These are phyloP conservation scores for Carassius gibelio DNA, from an alignment of 2,113 vertebrate species.

Conservation along the genomic window DNA sequence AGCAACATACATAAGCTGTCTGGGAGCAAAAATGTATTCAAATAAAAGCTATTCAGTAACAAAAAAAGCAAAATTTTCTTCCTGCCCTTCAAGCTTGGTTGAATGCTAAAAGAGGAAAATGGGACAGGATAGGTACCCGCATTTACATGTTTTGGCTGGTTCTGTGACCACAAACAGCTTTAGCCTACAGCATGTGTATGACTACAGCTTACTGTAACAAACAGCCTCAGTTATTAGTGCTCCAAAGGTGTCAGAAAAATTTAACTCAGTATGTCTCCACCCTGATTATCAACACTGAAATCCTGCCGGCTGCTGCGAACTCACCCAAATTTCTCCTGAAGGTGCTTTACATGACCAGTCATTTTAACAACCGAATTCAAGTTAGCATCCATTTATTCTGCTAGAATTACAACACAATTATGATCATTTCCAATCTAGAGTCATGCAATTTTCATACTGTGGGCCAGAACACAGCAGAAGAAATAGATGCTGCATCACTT, in stretches of 20 bases:
- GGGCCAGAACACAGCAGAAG: conserved; percentile 31
- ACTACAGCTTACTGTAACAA: conserved; percentile 24
- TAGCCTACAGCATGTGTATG: conserved; percentile 7
- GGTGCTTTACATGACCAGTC: background rate
- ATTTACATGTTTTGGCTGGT: conserved; percentile 20
- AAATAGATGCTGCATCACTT: conserved; percentile 41
- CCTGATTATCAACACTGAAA: conserved; percentile 28
- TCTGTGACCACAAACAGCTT: conserved; percentile 29
- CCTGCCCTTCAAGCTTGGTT: background rate
- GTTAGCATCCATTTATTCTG: background rate
- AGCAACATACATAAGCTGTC: background rate
- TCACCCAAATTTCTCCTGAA: background rate
- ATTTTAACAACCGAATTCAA: background rate
- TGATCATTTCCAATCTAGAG: conserved; percentile 22
- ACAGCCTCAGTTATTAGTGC: conserved; percentile 21
- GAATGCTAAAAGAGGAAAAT: conserved; percentile 14
- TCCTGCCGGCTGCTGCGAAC: background rate
- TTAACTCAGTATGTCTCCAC: conserved; percentile 2
- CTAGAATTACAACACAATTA: conserved; percentile 35
- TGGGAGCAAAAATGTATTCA: background rate
- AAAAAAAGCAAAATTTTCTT: background rate
- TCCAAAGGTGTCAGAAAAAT: conserved; percentile 35
- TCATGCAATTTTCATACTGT: conserved; percentile 36
- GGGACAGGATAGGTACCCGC: background rate
- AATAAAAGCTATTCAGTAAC: background rate